phyloP scores from a whole-genome alignment of 2,888 invertebrate species.

The Dicyrtomina minuta region DNA sequence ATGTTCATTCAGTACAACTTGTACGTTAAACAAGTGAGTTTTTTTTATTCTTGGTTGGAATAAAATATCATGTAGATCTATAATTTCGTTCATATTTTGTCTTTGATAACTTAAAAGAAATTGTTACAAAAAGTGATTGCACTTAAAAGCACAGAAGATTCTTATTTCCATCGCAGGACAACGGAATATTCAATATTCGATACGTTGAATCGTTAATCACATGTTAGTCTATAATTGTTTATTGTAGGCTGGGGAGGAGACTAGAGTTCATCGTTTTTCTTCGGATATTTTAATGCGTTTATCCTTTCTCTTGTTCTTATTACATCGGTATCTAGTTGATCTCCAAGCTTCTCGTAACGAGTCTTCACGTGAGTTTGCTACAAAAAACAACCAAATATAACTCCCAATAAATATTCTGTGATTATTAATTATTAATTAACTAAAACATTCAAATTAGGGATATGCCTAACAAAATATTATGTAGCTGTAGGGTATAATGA shows the following conservation, averaged over 20 bases:
- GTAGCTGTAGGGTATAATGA: too few relatives aligned
- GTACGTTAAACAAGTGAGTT: too few relatives aligned
- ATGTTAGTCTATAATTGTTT: neutral
- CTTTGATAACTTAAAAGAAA: neutral
- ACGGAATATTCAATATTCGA: too few relatives aligned
- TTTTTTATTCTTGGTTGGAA: neutral
- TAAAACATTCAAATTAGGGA: neutral
- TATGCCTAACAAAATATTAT: neutral
- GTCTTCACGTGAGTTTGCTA: conserved; percentile 43
- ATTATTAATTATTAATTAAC: neutral
- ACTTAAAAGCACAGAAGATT: neutral
- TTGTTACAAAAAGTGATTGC: neutral
- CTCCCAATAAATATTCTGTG: neutral
- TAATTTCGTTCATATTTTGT: neutral
- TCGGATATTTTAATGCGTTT: conserved; percentile 41
- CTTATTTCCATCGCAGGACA: too few relatives aligned
- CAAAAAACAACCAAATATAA: conserved; percentile 17
- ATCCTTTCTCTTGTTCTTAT: conserved; percentile 38
- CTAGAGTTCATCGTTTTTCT: conserved; percentile 43
- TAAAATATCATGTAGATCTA: neutral
- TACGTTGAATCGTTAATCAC: too few relatives aligned
- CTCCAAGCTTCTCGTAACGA: conserved; percentile 41
- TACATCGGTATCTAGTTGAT: conserved; percentile 40
- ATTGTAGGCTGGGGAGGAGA: too few relatives aligned
- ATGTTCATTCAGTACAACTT: too few relatives aligned